These are phyloP conservation scores for Sebastes diaconus DNA, from an alignment of 2,797 vertebrate species.

Conservation along the genomic window DNA sequence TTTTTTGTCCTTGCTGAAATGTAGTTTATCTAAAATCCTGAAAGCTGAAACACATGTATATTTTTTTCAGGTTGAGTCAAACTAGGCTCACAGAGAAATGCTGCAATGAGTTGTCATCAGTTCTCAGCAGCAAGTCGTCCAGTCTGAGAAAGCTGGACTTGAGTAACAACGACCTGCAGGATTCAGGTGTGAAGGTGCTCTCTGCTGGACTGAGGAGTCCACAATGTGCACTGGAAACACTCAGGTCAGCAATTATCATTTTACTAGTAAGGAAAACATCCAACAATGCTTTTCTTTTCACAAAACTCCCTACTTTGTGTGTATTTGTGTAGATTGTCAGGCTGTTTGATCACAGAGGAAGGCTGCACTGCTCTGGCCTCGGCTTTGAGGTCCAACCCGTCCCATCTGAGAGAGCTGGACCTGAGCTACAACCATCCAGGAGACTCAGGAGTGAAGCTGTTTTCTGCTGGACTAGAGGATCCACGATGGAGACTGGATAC, in stretches of 20 bases:
- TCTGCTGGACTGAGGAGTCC: neutral
- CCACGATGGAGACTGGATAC: neutral
- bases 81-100: neutral
- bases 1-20: neutral
- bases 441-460: neutral
- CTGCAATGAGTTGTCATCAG: neutral
- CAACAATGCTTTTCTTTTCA: neutral
- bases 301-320: neutral
- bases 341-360: constrained; percentile 22
- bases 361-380: constrained; percentile 1
- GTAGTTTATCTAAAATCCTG: no score
- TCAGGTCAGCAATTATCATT: neutral
- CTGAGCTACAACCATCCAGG: neutral
- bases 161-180: constrained; percentile 8
- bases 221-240: neutral
- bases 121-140: neutral
- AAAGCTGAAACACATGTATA: neutral
- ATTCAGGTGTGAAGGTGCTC: constrained; percentile 1
- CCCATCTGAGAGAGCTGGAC: constrained; percentile 20
- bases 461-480: neutral
- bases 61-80: constrained; percentile 4
- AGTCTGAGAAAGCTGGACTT: constrained; percentile 4
- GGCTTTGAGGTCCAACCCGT: constrained; percentile 17
- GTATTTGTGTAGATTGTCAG: constrained; percentile 10
- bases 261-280: neutral